phyloP scores from a whole-genome alignment of 2,797 vertebrate genomes.

The Macropodus opercularis region DNA sequence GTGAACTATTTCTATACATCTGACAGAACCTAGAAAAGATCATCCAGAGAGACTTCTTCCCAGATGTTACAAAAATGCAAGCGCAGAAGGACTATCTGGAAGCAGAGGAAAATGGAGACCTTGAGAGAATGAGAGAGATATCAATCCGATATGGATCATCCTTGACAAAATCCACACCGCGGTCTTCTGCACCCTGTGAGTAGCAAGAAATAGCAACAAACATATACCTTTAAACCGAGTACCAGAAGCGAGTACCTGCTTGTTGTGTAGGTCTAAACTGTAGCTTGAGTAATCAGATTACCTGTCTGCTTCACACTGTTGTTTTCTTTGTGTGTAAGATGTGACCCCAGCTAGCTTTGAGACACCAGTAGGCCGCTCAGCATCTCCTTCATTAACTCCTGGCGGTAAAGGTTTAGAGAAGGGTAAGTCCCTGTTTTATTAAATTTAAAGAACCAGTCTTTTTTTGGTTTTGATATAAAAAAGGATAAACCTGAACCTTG shows the following conservation, averaged over 20 bases:
- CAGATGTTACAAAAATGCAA: constrained; percentile 93
- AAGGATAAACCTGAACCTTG: background rate
- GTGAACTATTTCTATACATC: background rate
- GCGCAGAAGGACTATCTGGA: constrained; percentile 96
- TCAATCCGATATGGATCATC: constrained; percentile 93
- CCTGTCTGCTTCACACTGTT: background rate
- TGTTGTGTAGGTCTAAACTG: background rate
- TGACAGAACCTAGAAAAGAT: constrained; percentile 91
- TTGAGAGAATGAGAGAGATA: constrained; percentile 95
- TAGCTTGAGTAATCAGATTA: background rate
- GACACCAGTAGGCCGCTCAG: constrained; percentile 87
- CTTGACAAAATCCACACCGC: constrained; percentile 85
- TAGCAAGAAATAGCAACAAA: background rate
- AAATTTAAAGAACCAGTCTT: background rate
- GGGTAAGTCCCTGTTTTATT: constrained; percentile 69
- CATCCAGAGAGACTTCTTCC: constrained; percentile 96
- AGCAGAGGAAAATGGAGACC: constrained; percentile 93
- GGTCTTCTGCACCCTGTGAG: constrained; percentile 90
- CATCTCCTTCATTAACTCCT: constrained; percentile 75
- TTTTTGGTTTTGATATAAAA: no score
- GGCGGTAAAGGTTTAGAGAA: constrained; percentile 77
- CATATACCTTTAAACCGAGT: no score
- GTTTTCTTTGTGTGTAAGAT: constrained; percentile 74
- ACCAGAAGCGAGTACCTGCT: background rate
- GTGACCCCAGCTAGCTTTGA: constrained; percentile 95